Evolutionary conservation across 1,140 invertebrate genomes (phyloP).

Genomic region (Neodiprion pinetum): DNA sequence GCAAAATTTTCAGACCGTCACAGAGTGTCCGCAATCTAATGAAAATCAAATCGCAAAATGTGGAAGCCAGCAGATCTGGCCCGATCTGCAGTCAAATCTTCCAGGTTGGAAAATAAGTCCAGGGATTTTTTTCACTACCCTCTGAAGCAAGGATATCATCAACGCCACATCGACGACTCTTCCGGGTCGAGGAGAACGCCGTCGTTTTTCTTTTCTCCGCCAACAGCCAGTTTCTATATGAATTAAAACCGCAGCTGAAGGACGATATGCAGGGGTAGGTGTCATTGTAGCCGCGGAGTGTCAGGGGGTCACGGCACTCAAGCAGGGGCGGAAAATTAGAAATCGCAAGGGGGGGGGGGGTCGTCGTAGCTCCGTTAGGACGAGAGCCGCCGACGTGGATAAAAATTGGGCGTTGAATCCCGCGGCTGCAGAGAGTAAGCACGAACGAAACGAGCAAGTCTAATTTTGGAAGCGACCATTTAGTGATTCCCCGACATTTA

Average conservation of each 20-base stretch:
- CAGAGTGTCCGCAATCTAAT: no score
- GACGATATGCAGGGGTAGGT: background rate
- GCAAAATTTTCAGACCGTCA: no score
- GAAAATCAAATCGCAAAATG: no score
- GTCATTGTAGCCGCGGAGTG: background rate
- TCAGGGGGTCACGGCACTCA: background rate
- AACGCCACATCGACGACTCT: background rate
- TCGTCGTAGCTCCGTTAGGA: conserved; percentile 18
- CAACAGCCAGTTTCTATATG: background rate
- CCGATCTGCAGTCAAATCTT: no score
- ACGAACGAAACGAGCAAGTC: conserved; percentile 2
- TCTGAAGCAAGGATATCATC: background rate
- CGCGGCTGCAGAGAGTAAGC: background rate
- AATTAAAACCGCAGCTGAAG: conserved; percentile 11
- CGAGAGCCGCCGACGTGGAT: background rate
- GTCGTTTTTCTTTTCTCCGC: background rate
- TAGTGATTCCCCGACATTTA: conserved; percentile 49
- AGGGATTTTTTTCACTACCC: no score
- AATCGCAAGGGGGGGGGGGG: conserved; percentile 5
- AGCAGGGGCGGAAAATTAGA: conserved; percentile 6
- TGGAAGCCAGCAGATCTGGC: no score
- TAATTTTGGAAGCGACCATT: conserved; percentile 15
- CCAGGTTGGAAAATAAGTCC: no score
- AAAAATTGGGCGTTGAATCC: conserved; percentile 11
- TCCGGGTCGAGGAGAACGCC: background rate